Percentiles rank a stretch among this genome's conserved stretches.
Evolutionary conservation across 2,113 vertebrate species (phyloP).

Genomic region (Tragelaphus buxtoni): DNA sequence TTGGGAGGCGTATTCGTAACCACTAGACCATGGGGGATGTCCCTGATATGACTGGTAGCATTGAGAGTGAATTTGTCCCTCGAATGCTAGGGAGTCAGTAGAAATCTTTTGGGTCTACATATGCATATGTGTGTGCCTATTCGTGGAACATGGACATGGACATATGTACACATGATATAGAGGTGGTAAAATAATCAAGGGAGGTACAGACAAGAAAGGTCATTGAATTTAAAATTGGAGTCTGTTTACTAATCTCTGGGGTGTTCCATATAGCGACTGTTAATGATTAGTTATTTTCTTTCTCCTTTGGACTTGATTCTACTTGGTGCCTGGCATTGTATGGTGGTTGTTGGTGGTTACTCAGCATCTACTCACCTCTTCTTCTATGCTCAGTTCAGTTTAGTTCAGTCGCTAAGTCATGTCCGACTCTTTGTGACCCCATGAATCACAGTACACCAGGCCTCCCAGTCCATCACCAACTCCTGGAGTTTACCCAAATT

Average conservation of each 20-base stretch:
- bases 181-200: neutral
- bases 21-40: neutral
- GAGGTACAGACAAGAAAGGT: neutral
- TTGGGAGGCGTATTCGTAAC: neutral
- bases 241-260: neutral
- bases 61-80: neutral
- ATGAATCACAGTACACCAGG: too few species aligned
- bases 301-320: neutral
- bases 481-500: too few species aligned
- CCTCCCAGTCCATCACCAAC: too few species aligned
- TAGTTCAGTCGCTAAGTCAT: too few species aligned
- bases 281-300: neutral
- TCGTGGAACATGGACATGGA: rapidly evolving
- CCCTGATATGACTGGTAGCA: neutral
- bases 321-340: rapidly evolving
- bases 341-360: neutral
- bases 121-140: rapidly evolving
- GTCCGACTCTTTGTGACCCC: too few species aligned
- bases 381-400: too few species aligned
- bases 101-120: rapidly evolving
- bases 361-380: neutral
- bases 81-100: neutral
- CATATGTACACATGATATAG: rapidly evolving
- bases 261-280: neutral
- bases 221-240: neutral